Evolutionary conservation across 2,113 vertebrate genomes (phyloP), one percentile per base, ranked within the genome.

Genomic region (Strigops habroptila): DNA sequence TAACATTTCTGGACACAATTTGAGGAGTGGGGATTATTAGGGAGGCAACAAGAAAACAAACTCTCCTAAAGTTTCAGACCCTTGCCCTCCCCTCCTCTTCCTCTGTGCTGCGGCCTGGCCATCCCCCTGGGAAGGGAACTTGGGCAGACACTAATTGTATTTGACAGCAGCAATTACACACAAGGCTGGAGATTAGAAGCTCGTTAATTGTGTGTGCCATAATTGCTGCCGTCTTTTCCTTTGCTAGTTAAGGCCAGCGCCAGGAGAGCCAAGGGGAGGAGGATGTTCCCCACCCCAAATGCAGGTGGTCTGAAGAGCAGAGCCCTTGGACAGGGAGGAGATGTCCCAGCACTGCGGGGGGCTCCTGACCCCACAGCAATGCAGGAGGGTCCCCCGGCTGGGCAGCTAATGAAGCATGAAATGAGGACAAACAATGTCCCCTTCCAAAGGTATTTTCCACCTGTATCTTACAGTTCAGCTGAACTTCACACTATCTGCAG

Each of bases 91-190:
- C 43, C 33, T 51, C 69, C 57, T 52, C 92, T 88, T 85, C 74
- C 55, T 48, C 76, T 35, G 31, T 85, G 23, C 91, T 64, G 73
- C 4, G 0, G 63, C 68, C 77, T 3, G 33, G 73, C n/a, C 78
- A 23, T 77, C 55, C 91, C 82, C 67, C 49, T 53, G 90, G 93
- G 96, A 96, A 95, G 91, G 95, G 90, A 97, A 96, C 82, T 73
- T 96, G 81, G 80, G 84, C 77, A 96, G 97, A 97, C 65, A 52
- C 95, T 97, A 97, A 98, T 87, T 97, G 92, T 96, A 97, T 97
- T 85, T 96, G 97, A 98, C 98, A 98, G 97, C 95, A 97, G 97
- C 97, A 98, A 98, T 97, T 97, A 97, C 96, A 97, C 64, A 95
- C 96, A 96, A 97, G 91, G 96, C 46, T 98, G 96, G 97, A 97